A percentile compares a stretch with the other conserved stretches of the same genome.
Evolutionary conservation across 2,888 invertebrate genomes (phyloP).

Genomic region (Drosophila melanosoma): DNA sequence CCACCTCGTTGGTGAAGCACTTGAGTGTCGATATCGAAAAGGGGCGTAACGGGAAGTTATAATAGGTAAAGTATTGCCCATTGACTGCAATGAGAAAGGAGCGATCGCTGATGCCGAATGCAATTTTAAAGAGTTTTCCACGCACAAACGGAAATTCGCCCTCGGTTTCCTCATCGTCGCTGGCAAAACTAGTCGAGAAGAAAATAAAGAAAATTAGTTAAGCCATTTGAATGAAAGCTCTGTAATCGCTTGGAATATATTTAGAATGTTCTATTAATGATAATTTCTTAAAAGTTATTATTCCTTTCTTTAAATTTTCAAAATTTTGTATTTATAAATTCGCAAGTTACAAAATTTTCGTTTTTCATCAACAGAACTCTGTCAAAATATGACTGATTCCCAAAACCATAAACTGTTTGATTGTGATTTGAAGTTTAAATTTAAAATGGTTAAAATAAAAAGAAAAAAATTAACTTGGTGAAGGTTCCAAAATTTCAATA

Average conservation of each 20-base stretch:
- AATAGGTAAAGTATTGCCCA: conserved; percentile 84
- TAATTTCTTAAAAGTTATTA: not conserved
- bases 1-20: conserved; percentile 82
- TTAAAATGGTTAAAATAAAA: not conserved
- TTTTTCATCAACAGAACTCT: no score
- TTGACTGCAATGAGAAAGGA: conserved; percentile 84
- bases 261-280: not conserved
- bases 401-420: no score
- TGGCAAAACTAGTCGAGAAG: conserved; percentile 70
- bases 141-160: conserved; percentile 84
- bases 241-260: not conserved
- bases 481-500: not conserved
- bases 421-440: no score
- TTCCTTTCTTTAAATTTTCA: not conserved
- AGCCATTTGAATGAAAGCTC: not conserved
- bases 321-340: not conserved
- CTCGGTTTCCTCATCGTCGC: conserved; percentile 83
- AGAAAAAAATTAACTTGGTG: not conserved
- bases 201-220: not conserved
- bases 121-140: conserved; percentile 84
- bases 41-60: conserved; percentile 82
- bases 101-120: conserved; percentile 84
- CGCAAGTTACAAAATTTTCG: no score
- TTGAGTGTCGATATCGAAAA: conserved; percentile 84
- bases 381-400: no score